Evolutionary conservation across 2,113 vertebrate species (phyloP), one percentile per base, ranked within the genome.

Genomic region (Ginglymostoma cirratum): DNA sequence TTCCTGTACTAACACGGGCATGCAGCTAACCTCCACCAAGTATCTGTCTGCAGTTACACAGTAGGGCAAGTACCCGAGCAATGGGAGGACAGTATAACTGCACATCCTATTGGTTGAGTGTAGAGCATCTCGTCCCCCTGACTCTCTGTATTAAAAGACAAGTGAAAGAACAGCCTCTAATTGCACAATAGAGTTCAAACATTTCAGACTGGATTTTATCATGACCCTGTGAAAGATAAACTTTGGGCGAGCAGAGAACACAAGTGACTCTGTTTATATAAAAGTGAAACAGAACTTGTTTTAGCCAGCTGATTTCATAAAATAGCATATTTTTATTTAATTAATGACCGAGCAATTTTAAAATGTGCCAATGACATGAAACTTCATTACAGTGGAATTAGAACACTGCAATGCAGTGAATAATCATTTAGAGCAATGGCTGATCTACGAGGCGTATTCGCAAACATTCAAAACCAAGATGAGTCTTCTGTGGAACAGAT

Each of bases 371-470:
- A 45, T 95, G 94, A 95, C 72, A 67, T 42, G 23, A 76, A 34
- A 95, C 42, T 95, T 70, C 42, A 72, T 27, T 70, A 42, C 94
- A 95, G 94, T 48, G 23, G 69, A 72, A 76, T 95, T 95, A 95
- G 72, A 95, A 76, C 67, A 72, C 38, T 67, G 94, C 94, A 95
- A 34, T 30, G 69, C 94, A 95, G 69, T 67, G 89, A 95, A 52
- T 95, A 95, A 95, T 95, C 94, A 95, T 27, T 72, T 48, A 95
- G 66, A 95, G 94, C 69, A 72, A 72, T 95, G 94, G 24, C 94
- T 72, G 94, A 95, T 70, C 69, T 48, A 72, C 42, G 67, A 95
- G 69, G 94, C 94, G 67, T 76, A 67, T 95, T 95, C 72, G 27
- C 94, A 95, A 95, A 94, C 93, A 92, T 34, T 92, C 52, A 92